Percentiles rank a stretch among this genome's conserved stretches.
These are phyloP conservation scores for Gambusia affinis DNA, from an alignment of 2,113 vertebrate genomes.

Conservation along the genomic window DNA sequence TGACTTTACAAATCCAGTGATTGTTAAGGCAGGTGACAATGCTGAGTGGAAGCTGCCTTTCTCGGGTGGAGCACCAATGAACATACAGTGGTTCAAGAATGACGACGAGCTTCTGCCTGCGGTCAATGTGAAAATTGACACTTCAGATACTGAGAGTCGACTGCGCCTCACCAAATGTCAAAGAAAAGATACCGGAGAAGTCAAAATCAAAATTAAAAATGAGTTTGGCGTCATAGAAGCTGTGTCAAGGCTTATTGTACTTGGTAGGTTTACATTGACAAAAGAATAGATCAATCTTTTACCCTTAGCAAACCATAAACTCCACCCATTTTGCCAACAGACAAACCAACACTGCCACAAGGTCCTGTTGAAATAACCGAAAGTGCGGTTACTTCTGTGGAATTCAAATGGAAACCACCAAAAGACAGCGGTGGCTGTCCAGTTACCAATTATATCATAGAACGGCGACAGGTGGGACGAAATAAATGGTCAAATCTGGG, in stretches of 20 bases:
- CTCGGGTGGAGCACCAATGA: conserved; percentile 80
- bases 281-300: not conserved
- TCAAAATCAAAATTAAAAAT: conserved; percentile 87
- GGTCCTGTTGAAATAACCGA: conserved; percentile 84
- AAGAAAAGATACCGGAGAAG: conserved; percentile 84
- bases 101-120: conserved; percentile 76
- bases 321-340: conserved; percentile 47
- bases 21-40: conserved; percentile 83
- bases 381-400: conserved; percentile 75
- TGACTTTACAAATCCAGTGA: conserved; percentile 78
- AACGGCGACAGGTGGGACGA: conserved; percentile 83
- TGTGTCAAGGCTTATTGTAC: conserved; percentile 80
- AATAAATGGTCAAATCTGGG: conserved; percentile 84
- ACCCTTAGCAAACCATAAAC: not conserved
- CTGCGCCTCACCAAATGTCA: conserved; percentile 81
- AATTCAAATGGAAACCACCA: conserved; percentile 86
- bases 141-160: conserved; percentile 68
- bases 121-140: conserved; percentile 76
- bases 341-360: conserved; percentile 86
- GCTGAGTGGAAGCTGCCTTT: conserved; percentile 84
- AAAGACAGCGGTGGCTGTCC: conserved; percentile 84
- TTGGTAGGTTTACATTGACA: conserved; percentile 77
- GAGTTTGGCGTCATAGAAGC: conserved; percentile 82
- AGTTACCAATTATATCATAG: conserved; percentile 81
- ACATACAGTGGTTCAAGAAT: conserved; percentile 85